Evolutionary conservation across 2,888 invertebrate genomes (phyloP).

Genomic region (Chloromyia formosa): DNA sequence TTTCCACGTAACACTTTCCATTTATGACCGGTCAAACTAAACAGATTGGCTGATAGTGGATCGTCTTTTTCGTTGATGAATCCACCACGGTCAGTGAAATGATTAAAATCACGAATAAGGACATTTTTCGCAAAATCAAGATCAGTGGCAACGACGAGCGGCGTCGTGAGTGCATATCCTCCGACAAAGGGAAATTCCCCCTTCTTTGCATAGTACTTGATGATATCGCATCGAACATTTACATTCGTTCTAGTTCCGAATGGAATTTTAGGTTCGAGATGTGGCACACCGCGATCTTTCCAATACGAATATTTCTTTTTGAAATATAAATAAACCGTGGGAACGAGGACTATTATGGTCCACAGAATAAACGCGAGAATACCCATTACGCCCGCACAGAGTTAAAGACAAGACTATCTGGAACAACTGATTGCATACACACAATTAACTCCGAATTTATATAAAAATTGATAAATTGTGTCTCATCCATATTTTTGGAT

Average conservation of each 20-base stretch:
- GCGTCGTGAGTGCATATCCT: neutral
- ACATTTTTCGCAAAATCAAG: constrained; percentile 58
- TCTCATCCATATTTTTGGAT: neutral
- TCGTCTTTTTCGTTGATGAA: constrained; percentile 58
- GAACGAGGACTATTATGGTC: neutral
- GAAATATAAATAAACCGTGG: constrained; percentile 10
- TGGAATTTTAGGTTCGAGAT: constrained; percentile 48
- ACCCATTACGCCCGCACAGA: neutral
- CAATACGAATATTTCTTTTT: constrained; percentile 21
- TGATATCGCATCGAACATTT: neutral
- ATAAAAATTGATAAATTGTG: no score
- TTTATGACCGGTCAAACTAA: constrained; percentile 61
- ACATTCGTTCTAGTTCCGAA: constrained; percentile 49
- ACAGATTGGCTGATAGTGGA: constrained; percentile 61
- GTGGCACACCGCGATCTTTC: constrained; percentile 32
- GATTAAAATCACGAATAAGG: constrained; percentile 56
- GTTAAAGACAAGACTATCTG: neutral
- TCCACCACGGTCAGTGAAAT: constrained; percentile 59
- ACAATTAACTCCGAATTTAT: neutral
- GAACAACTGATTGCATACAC: neutral
- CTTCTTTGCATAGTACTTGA: neutral
- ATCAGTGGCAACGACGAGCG: constrained; percentile 50
- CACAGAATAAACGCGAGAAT: neutral
- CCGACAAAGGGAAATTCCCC: neutral
- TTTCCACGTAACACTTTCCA: constrained; percentile 61